Evolutionary conservation across 1,140 invertebrate genomes (phyloP).

Genomic region (Drosophila sturtevanti): DNA sequence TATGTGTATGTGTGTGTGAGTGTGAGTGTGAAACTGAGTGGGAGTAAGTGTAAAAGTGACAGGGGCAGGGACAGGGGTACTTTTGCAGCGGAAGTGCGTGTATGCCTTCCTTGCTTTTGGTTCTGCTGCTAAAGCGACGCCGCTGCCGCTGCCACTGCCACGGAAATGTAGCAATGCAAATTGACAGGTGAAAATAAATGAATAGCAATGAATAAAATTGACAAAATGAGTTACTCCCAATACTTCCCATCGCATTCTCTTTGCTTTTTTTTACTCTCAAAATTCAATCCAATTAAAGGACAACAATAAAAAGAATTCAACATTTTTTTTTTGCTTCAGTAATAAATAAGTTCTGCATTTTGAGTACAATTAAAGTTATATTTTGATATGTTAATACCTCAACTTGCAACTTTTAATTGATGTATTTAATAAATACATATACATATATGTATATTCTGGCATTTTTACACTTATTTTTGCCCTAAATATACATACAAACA

Average conservation of each 20-base stretch:
- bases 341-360: no score
- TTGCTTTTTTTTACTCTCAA: neutral
- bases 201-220: conserved; percentile 39
- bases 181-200: conserved; percentile 74
- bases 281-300: neutral
- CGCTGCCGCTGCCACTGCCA: conserved; percentile 33
- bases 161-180: conserved; percentile 70
- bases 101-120: conserved; percentile 12
- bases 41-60: neutral
- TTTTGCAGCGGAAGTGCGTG: conserved; percentile 40
- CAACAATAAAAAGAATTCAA: no score
- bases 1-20: conserved; percentile 30
- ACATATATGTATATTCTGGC: no score
- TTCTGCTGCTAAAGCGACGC: no score
- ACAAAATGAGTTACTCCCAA: conserved; percentile 22
- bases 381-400: no score
- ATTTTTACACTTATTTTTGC: no score
- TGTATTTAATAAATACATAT: no score
- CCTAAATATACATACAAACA: no score
- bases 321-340: no score
- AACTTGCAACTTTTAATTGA: neutral
- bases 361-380: no score
- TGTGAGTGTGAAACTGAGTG: neutral
- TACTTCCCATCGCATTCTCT: neutral
- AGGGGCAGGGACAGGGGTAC: conserved; percentile 34